Percentiles rank a stretch among this genome's conserved stretches.
Evolutionary conservation across 1,140 invertebrate species (phyloP).

Genomic region (Medauroidea extradentata): DNA sequence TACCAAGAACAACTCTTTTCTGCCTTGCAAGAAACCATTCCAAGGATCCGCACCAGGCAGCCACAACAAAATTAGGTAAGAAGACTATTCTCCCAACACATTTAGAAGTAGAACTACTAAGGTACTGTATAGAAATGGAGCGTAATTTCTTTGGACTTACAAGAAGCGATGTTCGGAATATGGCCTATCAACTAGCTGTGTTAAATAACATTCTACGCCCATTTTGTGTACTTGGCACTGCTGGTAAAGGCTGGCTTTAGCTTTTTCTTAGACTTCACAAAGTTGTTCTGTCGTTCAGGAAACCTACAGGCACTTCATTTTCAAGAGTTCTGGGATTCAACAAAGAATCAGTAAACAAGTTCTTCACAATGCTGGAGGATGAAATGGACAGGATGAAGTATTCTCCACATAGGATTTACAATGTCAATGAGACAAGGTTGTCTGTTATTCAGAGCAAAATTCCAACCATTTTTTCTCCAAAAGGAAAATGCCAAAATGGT

Average conservation of each 20-base stretch:
- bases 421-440: not conserved
- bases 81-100: conserved; percentile 20
- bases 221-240: conserved; percentile 22
- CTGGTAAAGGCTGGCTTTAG: not conserved
- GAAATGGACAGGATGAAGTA: not conserved
- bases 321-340: not conserved
- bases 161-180: conserved; percentile 16
- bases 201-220: conserved; percentile 21
- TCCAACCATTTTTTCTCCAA: conserved; percentile 25
- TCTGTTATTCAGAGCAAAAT: conserved; percentile 10
- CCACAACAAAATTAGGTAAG: conserved; percentile 1
- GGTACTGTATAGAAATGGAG: conserved; percentile 15
- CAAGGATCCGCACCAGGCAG: not conserved
- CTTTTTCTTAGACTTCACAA: conserved; percentile 15
- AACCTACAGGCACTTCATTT: not conserved
- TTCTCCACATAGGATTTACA: not conserved
- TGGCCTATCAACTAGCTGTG: conserved; percentile 30
- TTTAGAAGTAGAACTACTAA: too few relatives aligned
- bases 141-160: conserved; percentile 24
- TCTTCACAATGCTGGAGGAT: not conserved
- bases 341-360: not conserved
- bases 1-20: too few relatives aligned
- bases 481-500: conserved; percentile 32
- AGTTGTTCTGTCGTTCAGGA: not conserved
- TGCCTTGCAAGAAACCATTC: too few relatives aligned